Base-by-base conservation (phyloP, 2,797 vertebrate genomes). In the Lacerta viridis region DNA sequence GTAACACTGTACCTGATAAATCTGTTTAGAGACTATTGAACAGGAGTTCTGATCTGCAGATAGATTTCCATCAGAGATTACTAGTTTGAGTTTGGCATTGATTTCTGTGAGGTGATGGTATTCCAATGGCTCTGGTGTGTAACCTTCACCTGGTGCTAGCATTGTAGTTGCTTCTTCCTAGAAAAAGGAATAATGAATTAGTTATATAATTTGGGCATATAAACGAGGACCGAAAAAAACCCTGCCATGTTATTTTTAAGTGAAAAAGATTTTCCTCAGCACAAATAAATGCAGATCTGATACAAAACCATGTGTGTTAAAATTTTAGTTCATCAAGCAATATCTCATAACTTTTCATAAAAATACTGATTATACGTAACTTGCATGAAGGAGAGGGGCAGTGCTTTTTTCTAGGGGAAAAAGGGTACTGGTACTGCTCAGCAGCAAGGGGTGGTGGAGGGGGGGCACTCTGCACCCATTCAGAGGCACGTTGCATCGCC, bases 61-160 rank as follows among this genome's bases (percentile, higher is more conserved):
- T 83, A 96, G 93, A 88, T 95, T 94, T 74, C 96, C 94, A 17
- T 81, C 85, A 81, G 97, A 97, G 20, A 96, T 93, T 2, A 98
- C 92, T 11, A 93, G 93, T 83, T 96, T 94, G 59, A 99, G 98
- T 93, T 97, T 98, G 91, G 94, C 92, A 86, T 98, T 97, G 25
- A 99, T 98, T 92, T 98, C 95, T 55, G 91, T 96, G 85, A 99
- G 97, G 79, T 97, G 97, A 91, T 97, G 92, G 89, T 97, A 96
- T 87, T 98, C 97, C 7, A 87, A 95, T 0, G 88, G 96, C 81
- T 97, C 97, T 0, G 97, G 97, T 85, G 95, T 97, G 86, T 98
- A 99, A 3, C 97, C 98, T 88, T 97, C 97, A 90, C 96, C 97
- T 66, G 95, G 96, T 85, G 94, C 88, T 33, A 97, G 89, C 93